Evolutionary conservation across 2,888 invertebrate species (phyloP).

Genomic region (Orchesellides sinensis): DNA sequence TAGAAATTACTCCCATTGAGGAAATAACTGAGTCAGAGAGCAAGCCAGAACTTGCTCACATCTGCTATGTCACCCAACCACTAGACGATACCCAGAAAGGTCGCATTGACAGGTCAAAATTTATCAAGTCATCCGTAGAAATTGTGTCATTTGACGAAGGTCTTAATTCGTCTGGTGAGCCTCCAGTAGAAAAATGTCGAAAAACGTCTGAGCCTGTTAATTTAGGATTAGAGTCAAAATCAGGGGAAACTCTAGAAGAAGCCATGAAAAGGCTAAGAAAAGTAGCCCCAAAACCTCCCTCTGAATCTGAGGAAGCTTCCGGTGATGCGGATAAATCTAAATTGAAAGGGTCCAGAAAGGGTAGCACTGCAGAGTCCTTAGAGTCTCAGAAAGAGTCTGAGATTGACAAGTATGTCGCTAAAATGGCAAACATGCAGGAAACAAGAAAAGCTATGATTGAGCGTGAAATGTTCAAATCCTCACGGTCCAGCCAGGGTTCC

Average conservation of each 20-base stretch:
- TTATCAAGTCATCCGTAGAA: slow-evolving; percentile 43
- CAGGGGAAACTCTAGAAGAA: slow-evolving; percentile 24
- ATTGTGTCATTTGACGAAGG: slow-evolving; percentile 48
- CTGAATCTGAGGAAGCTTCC: not conserved
- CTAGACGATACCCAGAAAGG: slow-evolving; percentile 52
- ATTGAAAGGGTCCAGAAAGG: slow-evolving; percentile 22
- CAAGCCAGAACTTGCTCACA: slow-evolving; percentile 22
- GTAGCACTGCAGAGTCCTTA: slow-evolving; percentile 26
- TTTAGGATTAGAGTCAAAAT: not conserved
- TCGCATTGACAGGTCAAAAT: slow-evolving; percentile 13
- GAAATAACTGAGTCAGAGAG: slow-evolving; percentile 20
- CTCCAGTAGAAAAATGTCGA: slow-evolving; percentile 14
- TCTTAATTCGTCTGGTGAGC: not conserved
- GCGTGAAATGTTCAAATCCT: slow-evolving; percentile 42
- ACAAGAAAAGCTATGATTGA: slow-evolving; percentile 44
- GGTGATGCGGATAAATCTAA: slow-evolving; percentile 13
- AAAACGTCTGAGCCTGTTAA: slow-evolving; percentile 31
- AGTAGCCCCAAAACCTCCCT: not conserved
- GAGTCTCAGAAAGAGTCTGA: slow-evolving; percentile 50
- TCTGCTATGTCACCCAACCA: slow-evolving; percentile 60
- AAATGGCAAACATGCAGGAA: slow-evolving; percentile 37
- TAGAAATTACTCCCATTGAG: slow-evolving; percentile 53
- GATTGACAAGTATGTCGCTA: slow-evolving; percentile 51
- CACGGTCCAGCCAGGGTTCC: slow-evolving; percentile 39
- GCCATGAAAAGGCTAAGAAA: slow-evolving; percentile 26